Conservation (phyloP, 2,797 vertebrate genomes). For the Geotrypetes seraphini region DNA sequence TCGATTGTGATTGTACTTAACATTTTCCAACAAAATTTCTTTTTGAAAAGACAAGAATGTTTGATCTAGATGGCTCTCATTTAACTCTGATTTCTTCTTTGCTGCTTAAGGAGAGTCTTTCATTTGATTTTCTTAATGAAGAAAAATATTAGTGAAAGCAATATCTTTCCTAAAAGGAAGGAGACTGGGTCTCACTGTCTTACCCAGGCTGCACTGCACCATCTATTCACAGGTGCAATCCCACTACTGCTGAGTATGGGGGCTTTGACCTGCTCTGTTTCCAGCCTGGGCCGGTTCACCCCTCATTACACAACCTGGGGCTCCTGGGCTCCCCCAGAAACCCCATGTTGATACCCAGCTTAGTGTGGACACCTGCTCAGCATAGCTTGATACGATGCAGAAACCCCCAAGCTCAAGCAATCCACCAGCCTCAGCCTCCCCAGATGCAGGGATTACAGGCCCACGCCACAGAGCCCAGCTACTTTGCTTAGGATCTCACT, state of each 20-base stretch:
- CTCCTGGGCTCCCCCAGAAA: slow-evolving; percentile 12
- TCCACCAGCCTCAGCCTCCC: slow-evolving; percentile 49
- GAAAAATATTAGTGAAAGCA: no score
- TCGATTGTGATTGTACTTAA: no score
- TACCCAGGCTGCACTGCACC: background rate
- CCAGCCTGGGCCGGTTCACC: slow-evolving; percentile 1
- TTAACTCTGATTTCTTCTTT: no score
- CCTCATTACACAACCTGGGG: slow-evolving; percentile 7
- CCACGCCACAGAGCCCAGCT: slow-evolving; percentile 36
- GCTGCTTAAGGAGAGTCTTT: no score
- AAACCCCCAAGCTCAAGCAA: slow-evolving; percentile 55
- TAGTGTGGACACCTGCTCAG: background rate
- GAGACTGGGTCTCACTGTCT: background rate
- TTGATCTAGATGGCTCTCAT: no score
- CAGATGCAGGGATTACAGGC: slow-evolving; percentile 43
- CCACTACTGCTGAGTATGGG: background rate
- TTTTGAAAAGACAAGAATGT: no score
- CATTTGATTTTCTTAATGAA: no score
- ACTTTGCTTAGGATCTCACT: no score
- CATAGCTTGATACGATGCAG: slow-evolving; percentile 42
- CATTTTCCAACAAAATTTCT: no score
- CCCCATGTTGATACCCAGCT: slow-evolving; percentile 33
- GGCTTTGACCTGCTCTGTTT: background rate
- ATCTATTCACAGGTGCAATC: background rate
- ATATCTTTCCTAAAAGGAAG: no score